These are phyloP conservation scores for Crossocerus cetratus DNA, from an alignment of 2,888 invertebrate genomes.

Conservation along the genomic window DNA sequence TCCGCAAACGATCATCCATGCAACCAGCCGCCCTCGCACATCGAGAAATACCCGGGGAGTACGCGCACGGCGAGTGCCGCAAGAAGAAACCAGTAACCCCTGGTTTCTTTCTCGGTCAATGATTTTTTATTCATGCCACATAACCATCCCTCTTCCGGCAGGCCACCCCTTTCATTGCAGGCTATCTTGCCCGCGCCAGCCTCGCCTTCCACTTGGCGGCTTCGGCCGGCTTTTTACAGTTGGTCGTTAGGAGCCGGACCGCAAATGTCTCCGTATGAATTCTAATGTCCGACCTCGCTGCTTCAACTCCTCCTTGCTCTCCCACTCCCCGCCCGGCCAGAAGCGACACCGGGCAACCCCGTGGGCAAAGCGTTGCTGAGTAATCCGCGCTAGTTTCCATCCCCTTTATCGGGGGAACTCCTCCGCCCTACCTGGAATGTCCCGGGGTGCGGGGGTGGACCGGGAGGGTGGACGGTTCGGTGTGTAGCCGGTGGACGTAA, in stretches of 20 bases:
- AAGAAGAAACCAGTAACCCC: not conserved
- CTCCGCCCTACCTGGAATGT: not conserved
- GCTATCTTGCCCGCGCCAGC: conserved; percentile 27
- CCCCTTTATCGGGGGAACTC: conserved; percentile 15
- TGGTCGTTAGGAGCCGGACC: conserved; percentile 75
- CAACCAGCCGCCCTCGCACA: not conserved
- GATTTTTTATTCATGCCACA: conserved; percentile 50
- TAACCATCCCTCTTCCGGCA: conserved; percentile 25
- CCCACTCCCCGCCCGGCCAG: not conserved
- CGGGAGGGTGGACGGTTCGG: too few species aligned
- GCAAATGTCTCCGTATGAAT: conserved; percentile 77
- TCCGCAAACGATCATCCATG: conserved; percentile 1
- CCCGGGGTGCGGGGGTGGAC: conserved; percentile 14
- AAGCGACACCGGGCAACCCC: too few species aligned
- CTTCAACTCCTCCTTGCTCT: conserved; percentile 11
- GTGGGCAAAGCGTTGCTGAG: conserved; percentile 28
- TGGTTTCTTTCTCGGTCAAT: conserved; percentile 18
- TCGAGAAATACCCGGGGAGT: not conserved
- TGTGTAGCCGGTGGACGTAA: conserved; percentile 13
- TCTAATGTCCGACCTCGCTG: conserved; percentile 70
- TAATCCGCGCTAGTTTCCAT: conserved; percentile 70
- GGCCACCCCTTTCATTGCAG: conserved; percentile 22
- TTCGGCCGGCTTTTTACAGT: conserved; percentile 69
- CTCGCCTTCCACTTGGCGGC: conserved; percentile 62
- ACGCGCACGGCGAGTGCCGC: not conserved